These are phyloP conservation scores for Diabrotica virgifera DNA, from an alignment of 1,140 invertebrate genomes.

Conservation along the genomic window DNA sequence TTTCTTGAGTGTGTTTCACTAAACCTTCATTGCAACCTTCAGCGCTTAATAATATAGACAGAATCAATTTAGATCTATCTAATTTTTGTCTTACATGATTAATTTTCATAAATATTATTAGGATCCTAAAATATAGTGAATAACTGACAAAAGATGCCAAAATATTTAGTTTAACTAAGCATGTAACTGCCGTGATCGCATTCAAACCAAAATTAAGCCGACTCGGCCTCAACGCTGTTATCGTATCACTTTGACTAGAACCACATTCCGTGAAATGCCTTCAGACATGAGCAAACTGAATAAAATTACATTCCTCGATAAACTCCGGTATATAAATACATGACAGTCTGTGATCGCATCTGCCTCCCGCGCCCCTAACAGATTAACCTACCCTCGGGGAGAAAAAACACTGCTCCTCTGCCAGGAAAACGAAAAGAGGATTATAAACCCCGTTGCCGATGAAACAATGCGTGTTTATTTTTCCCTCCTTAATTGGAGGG, in stretches of 20 bases:
- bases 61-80: too few species aligned
- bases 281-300: slow-evolving; percentile 2
- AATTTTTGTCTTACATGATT: too few species aligned
- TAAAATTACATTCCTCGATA: not conserved
- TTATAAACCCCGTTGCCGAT: slow-evolving; percentile 15
- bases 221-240: too few species aligned
- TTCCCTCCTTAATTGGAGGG: slow-evolving; percentile 12
- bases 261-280: not conserved
- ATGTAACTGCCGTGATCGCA: too few species aligned
- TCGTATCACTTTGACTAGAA: not conserved
- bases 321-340: not conserved
- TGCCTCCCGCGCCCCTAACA: not conserved
- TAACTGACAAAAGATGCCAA: too few species aligned
- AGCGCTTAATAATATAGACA: too few species aligned
- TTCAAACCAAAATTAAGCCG: too few species aligned
- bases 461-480: slow-evolving; percentile 16
- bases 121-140: too few species aligned
- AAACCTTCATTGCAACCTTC: too few species aligned
- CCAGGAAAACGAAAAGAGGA: slow-evolving; percentile 7
- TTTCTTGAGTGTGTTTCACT: too few species aligned
- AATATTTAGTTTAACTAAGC: too few species aligned
- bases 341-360: slow-evolving; percentile 6
- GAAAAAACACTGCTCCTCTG: slow-evolving; percentile 3
- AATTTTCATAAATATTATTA: too few species aligned
- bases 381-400: slow-evolving; percentile 10